Evolutionary conservation across 2,888 invertebrate species (phyloP), one percentile per base, ranked within the genome.

Genomic region (Callyntrura sp.): DNA sequence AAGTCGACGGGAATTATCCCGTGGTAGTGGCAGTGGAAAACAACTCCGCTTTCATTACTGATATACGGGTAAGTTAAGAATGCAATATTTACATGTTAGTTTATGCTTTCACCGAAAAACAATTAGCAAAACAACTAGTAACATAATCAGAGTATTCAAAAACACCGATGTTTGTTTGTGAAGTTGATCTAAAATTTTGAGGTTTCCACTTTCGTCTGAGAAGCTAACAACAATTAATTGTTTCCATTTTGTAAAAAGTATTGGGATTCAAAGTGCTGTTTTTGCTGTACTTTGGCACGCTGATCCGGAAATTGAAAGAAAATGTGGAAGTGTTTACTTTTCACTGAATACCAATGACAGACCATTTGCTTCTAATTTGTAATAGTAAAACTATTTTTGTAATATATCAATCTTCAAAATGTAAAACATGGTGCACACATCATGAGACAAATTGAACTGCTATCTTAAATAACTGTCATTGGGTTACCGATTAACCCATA

Each of bases 1-100:
- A 93, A 85, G 55, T 60, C n/a, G 88, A 85, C 11, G 93, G 83
- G 0, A 85, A 89, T 4, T 91, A 73, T 45, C 93, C 93, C 4
- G 85, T 93, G 3, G 93, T 92, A 1, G 93, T 93, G 17, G 88
- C 90, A n/a, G 91, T 93, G 1, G 91, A 92, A 14, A 83, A 86
- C 12, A 91, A 92, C 76, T 91, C 91, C 5, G 93, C 93, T 8
- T 92, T 91, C 85, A 92, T 93, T 43, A 93, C 93, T 3, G 93
- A 93, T 60, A 93, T 93, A 35, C 85, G 91, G 81, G 93, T 92
- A 85, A 83, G 88, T 51, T 17, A 20, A 76, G 4, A 76, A 8
- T 9, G 73, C 14, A n/a, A 43, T 12, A 14, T 20, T 25, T 73
- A 2, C 14, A 70, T 9, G 25, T 8, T n/a, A n/a, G n/a, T n/a